Evolutionary conservation across 2,888 invertebrate species (phyloP).

Genomic region (Geotrupes spiniger): DNA sequence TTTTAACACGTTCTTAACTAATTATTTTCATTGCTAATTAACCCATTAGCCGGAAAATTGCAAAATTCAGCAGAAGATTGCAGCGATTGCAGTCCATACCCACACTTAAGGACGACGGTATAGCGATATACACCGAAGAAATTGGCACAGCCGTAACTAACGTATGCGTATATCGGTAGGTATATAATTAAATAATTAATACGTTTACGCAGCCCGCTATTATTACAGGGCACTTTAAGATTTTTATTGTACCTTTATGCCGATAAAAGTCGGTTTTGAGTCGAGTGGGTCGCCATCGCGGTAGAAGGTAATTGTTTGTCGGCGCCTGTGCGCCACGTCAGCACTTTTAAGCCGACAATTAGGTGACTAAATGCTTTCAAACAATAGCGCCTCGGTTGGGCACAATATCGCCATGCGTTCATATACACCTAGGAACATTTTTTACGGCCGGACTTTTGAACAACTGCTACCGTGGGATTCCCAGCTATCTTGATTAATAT

Average conservation of each 20-base stretch:
- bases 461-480: constrained; percentile 3
- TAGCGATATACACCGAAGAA: too few relatives aligned
- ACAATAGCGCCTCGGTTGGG: constrained; percentile 29
- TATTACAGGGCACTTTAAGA: background rate
- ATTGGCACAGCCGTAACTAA: background rate
- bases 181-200: constrained; percentile 3
- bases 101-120: too few relatives aligned
- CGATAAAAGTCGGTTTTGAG: constrained; percentile 2
- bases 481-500: constrained; percentile 3
- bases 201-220: background rate
- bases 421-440: too few relatives aligned
- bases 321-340: constrained; percentile 48
- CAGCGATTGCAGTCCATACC: too few relatives aligned
- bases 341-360: constrained; percentile 48
- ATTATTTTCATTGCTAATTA: too few relatives aligned
- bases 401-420: background rate
- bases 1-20: too few relatives aligned
- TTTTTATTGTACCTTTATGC: constrained; percentile 1
- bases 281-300: constrained; percentile 6
- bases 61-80: too few relatives aligned
- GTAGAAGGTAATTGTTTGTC: constrained; percentile 45
- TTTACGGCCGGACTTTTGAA: background rate
- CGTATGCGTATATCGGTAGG: background rate
- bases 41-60: too few relatives aligned
- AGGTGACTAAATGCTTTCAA: constrained; percentile 50